Conservation (phyloP, 2,113 vertebrate genomes). For the Phaethornis superciliosus region DNA sequence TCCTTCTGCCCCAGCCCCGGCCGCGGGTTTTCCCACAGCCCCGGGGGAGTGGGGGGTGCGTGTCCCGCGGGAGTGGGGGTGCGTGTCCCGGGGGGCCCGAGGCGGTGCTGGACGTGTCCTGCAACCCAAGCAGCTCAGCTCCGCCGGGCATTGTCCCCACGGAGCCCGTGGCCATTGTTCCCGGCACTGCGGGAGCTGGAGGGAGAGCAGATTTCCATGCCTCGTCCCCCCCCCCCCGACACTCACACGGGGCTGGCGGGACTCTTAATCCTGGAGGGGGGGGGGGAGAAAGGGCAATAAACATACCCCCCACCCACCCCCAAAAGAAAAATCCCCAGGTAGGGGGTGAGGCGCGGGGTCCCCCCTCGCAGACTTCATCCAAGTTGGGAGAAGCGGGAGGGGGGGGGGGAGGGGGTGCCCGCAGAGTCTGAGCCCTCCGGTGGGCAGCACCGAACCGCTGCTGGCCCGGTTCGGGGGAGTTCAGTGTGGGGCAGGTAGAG, state of each 20-base stretch:
- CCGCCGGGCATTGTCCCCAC: slow-evolving; percentile 61
- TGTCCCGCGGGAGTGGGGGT: not conserved
- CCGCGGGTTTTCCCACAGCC: not conserved
- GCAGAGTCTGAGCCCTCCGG: not conserved
- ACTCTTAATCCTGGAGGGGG: not conserved
- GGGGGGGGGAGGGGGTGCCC: not conserved
- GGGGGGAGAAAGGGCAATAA: not conserved
- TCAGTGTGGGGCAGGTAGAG: not conserved
- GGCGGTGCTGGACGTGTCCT: slow-evolving; percentile 61
- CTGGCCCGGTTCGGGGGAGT: not conserved
- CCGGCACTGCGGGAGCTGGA: slow-evolving; percentile 43
- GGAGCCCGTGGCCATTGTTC: slow-evolving; percentile 71
- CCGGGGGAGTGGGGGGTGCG: not conserved
- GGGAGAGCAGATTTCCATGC: slow-evolving; percentile 38
- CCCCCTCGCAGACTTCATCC: not conserved
- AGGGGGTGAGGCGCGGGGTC: not conserved
- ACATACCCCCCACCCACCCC: not conserved
- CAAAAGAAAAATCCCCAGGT: not conserved
- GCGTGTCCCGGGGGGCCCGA: not conserved
- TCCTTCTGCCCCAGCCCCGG: not conserved
- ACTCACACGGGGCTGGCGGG: not conserved
- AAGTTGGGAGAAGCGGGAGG: not conserved
- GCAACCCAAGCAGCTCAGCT: slow-evolving; percentile 67
- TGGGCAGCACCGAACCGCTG: not conserved
- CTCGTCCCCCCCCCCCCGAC: not conserved